phyloP scores from a whole-genome alignment of 2,888 invertebrate species.

The Neria commutata region DNA sequence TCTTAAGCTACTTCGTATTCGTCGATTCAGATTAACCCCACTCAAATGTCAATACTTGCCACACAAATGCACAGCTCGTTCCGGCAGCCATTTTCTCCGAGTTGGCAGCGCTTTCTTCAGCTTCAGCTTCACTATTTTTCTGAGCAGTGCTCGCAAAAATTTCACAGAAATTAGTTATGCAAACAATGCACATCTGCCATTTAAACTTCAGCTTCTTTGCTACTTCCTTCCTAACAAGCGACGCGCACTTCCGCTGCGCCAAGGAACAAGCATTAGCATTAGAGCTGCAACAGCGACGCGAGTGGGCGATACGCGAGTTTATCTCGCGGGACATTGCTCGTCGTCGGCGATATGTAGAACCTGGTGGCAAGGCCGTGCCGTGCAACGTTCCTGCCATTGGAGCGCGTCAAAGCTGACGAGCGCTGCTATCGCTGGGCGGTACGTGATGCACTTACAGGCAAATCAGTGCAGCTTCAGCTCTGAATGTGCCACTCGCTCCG shows the following conservation, averaged over 20 bases:
- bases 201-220: not conserved
- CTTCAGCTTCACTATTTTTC: too few species aligned
- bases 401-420: conserved; percentile 55
- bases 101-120: too few species aligned
- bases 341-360: not conserved
- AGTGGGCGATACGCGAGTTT: too few species aligned
- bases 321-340: not conserved
- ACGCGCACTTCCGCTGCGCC: not conserved
- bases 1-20: too few species aligned
- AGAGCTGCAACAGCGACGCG: too few species aligned
- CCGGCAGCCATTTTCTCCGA: too few species aligned
- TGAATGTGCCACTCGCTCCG: too few species aligned
- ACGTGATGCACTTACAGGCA: conserved; percentile 49
- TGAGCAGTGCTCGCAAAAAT: too few species aligned
- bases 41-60: too few species aligned
- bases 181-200: conserved; percentile 6
- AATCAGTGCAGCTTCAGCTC: not conserved
- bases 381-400: not conserved
- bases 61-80: too few species aligned
- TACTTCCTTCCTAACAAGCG: not conserved
- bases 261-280: too few species aligned
- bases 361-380: not conserved
- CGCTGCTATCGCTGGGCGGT: conserved; percentile 51
- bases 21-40: too few species aligned
- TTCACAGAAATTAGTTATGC: conserved; percentile 2